Base-by-base conservation (phyloP, 2,113 vertebrate genomes). In the Laticauda colubrina region DNA sequence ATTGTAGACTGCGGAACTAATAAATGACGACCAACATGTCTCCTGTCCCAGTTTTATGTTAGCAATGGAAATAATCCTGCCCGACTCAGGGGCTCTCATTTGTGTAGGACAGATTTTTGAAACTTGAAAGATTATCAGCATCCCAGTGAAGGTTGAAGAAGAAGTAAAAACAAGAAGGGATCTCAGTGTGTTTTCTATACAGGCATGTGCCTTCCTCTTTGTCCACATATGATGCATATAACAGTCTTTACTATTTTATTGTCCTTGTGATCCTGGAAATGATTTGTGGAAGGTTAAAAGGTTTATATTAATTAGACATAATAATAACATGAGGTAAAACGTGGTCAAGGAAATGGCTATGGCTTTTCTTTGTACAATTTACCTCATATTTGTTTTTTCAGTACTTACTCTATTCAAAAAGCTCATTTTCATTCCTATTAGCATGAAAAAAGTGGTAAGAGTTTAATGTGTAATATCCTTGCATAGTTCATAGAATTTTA, bases 1-100 rank as follows among this genome's bases (percentile, higher is more conserved):
- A 57, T 95, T 93, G 92, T 90, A 85, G 90, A 56, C 85, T 18
- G 69, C 86, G 29, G 57, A 56, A 91, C 0, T n/a, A 48, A n/a
- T 15, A 86, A 64, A 88, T 88, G 55, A 51, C 54, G 43, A 61
- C 10, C 89, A 64, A 85, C 3, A 2, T 92, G 89, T 57, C 90
- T 61, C 90, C 92, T 91, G 61, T 51, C 86, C 26, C 59, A 55
- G 20, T 4, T 91, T 90, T 85, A 26, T 57, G 64, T 75, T 87
- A 85, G 8, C 81, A 45, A 8, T 53, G 39, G 61, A 89, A 90
- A 59, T 59, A 18, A 4, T 26, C 87, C 59, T 88, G 87, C 57
- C 57, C n/a, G 29, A 20, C 59, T 88, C 53, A 26, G n/a, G n/a
- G 87, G n/a, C 55, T 64, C 85, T 87, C 45, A 92, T 54, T 75